Conservation (phyloP, 2,113 vertebrate species). For the Anguilla japonica region DNA sequence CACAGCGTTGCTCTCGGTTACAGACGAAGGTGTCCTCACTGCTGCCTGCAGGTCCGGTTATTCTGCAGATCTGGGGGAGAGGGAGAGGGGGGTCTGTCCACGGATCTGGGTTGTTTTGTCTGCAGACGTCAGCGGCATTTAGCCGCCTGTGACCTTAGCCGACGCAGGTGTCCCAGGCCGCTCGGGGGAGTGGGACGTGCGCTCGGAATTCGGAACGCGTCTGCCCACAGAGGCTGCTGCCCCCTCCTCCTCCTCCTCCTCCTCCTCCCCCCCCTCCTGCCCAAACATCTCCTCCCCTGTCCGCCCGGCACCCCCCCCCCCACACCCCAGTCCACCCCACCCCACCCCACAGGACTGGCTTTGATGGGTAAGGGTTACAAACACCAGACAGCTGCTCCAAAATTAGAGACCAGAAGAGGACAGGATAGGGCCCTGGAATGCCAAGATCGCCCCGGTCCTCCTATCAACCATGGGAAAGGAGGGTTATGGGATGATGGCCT, state of each 20-base stretch:
- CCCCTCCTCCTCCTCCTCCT: background rate
- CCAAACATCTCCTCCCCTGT: background rate
- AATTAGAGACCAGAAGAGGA: slow-evolving; percentile 71
- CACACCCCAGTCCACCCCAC: background rate
- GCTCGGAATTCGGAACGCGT: slow-evolving; percentile 29
- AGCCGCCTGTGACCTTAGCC: background rate
- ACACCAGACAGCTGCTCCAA: slow-evolving; percentile 69
- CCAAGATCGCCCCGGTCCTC: slow-evolving; percentile 51
- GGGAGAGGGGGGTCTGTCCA: background rate
- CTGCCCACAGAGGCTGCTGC: background rate
- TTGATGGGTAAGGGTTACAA: slow-evolving; percentile 67
- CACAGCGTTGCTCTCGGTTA: background rate
- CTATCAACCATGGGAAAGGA: slow-evolving; percentile 62
- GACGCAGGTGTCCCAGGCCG: slow-evolving; percentile 18
- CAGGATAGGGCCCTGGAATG: slow-evolving; percentile 65
- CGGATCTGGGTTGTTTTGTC: background rate
- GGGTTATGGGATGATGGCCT: slow-evolving; percentile 48
- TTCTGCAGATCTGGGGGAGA: background rate
- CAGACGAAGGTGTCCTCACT: background rate
- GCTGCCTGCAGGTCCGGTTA: background rate
- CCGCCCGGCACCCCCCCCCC: background rate
- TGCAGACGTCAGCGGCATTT: background rate
- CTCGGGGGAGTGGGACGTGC: slow-evolving; percentile 49
- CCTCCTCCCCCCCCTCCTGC: background rate
- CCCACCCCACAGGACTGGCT: slow-evolving; percentile 33